These are phyloP conservation scores for Allolobophora icterica DNA, from an alignment of 2,888 invertebrate species.

Conservation along the genomic window DNA sequence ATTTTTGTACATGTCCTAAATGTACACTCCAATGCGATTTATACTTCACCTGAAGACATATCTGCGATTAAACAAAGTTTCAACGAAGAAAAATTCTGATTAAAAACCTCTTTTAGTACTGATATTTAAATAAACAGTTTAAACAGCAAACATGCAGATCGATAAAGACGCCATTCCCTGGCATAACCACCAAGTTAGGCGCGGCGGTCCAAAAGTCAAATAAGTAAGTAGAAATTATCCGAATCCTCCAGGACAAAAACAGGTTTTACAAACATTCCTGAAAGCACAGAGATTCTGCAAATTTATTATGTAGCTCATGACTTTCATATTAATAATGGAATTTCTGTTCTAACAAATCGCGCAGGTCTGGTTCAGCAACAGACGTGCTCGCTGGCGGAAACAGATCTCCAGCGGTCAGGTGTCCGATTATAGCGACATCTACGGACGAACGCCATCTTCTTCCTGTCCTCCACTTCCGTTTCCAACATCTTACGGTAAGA, in stretches of 20 bases:
- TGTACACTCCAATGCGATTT: too few species aligned
- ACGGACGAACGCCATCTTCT: slow-evolving; percentile 10
- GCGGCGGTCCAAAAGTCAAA: not conserved
- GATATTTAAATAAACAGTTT: too few species aligned
- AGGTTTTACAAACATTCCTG: not conserved
- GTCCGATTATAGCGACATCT: slow-evolving; percentile 33
- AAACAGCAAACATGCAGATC: too few species aligned
- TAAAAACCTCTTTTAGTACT: not conserved
- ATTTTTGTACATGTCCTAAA: too few species aligned
- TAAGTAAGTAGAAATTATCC: slow-evolving; percentile 12
- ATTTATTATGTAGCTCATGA: too few species aligned
- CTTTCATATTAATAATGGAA: not conserved
- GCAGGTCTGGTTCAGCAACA: slow-evolving; percentile 96
- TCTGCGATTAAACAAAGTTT: too few species aligned
- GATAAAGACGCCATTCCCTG: too few species aligned
- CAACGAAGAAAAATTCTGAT: not conserved
- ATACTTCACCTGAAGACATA: too few species aligned
- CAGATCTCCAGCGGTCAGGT: slow-evolving; percentile 71
- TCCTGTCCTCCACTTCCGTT: slow-evolving; percentile 18
- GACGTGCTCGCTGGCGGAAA: slow-evolving; percentile 89
- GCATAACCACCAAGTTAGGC: not conserved
- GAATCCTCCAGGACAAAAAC: too few species aligned
- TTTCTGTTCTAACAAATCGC: slow-evolving; percentile 35
- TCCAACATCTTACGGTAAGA: slow-evolving; percentile 13
- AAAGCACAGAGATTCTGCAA: not conserved